Evolutionary conservation across 2,888 invertebrate genomes (phyloP).

Genomic region (Sacculina carcini): DNA sequence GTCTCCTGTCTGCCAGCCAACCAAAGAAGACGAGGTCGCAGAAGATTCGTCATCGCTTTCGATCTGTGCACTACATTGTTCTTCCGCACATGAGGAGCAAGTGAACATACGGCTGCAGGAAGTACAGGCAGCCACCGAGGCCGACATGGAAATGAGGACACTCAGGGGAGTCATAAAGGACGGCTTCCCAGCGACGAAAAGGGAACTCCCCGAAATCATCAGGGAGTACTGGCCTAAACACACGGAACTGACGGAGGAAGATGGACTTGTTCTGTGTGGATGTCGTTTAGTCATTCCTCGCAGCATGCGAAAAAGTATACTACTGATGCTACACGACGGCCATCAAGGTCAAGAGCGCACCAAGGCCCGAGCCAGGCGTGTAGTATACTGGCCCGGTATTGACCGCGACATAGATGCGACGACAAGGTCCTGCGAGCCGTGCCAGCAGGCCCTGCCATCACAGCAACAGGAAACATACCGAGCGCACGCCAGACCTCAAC

Average conservation of each 20-base stretch:
- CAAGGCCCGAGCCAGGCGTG: background rate
- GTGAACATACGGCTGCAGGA: too few relatives aligned
- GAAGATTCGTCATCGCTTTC: background rate
- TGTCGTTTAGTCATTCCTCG: background rate
- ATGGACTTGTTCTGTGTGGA: too few relatives aligned
- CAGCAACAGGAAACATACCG: too few relatives aligned
- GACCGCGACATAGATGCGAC: too few relatives aligned
- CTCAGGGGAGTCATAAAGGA: too few relatives aligned
- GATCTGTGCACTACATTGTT: background rate
- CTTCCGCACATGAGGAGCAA: too few relatives aligned
- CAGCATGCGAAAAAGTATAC: background rate
- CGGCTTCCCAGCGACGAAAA: too few relatives aligned
- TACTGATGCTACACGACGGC: background rate
- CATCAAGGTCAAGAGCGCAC: background rate
- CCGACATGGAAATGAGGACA: too few relatives aligned
- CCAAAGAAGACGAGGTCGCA: background rate
- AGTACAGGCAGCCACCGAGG: too few relatives aligned
- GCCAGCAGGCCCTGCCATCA: too few relatives aligned
- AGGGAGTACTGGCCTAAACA: background rate
- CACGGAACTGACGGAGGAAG: background rate
- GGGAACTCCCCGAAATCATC: background rate
- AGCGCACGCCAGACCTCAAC: too few relatives aligned
- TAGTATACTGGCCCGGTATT: background rate
- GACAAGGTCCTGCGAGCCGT: too few relatives aligned
- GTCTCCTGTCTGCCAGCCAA: background rate